phyloP scores from a whole-genome alignment of 2,888 invertebrate species.

The Podotricha telesiphe region DNA sequence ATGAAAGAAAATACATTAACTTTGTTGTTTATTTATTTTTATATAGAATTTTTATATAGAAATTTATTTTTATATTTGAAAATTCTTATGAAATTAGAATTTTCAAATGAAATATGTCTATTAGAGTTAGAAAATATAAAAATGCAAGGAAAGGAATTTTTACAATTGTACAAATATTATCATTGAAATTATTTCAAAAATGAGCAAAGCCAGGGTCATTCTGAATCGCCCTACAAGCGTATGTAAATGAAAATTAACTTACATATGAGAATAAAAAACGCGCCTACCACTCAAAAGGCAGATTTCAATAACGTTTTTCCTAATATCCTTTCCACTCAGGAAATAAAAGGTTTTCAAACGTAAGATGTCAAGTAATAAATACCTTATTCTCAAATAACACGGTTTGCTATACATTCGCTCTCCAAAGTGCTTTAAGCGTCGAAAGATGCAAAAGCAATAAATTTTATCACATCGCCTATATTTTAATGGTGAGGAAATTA shows the following conservation, averaged over 20 bases:
- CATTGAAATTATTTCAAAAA: too few relatives aligned
- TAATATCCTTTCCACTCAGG: neutral
- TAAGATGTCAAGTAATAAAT: neutral
- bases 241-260: neutral
- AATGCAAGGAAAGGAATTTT: too few relatives aligned
- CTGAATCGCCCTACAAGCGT: neutral
- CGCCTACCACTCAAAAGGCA: slow-evolving; percentile 1
- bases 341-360: neutral
- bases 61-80: too few relatives aligned
- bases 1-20: too few relatives aligned
- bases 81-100: too few relatives aligned
- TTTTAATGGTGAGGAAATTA: slow-evolving; percentile 35
- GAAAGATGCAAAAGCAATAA: slow-evolving; percentile 26
- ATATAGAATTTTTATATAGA: too few relatives aligned
- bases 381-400: slow-evolving; percentile 32
- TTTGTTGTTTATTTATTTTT: too few relatives aligned
- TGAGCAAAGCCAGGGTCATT: too few relatives aligned
- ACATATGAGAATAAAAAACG: neutral
- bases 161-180: too few relatives aligned
- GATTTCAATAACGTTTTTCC: slow-evolving; percentile 7
- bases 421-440: slow-evolving; percentile 12
- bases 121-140: too few relatives aligned
- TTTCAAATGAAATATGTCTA: too few relatives aligned
- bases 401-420: slow-evolving; percentile 29
- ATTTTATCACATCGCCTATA: slow-evolving; percentile 31